Base-by-base conservation (phyloP, 1,140 invertebrate genomes). In the Proales similis region DNA sequence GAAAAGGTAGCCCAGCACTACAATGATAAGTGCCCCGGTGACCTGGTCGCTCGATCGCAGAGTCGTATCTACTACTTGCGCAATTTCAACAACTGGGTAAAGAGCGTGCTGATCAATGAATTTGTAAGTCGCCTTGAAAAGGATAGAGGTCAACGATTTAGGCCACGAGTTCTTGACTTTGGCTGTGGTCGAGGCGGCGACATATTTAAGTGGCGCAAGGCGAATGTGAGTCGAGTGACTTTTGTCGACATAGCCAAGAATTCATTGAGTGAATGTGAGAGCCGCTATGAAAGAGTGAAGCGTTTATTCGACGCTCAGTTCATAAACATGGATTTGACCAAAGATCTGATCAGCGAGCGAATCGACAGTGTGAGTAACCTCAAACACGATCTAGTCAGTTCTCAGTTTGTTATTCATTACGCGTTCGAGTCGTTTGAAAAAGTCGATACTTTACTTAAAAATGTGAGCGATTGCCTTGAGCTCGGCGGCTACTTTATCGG, bases 1-100 rank as follows among this genome's bases (percentile, higher is more conserved):
- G n/a, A n/a, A n/a, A n/a, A n/a, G 20, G 51, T 57, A 42, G 51
- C 36, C 17, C 36, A 57, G 19, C 51, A 57, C 27, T 57, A 57
- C 22, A 57, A 57, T 12, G 45, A 42, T 42, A 57, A 57, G 45
- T n/a, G 45, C 12, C n/a, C 19, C 11, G 30, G 36, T 4, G 36
- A 57, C 17, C 27, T 57, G 11, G 51, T 26, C 42, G 82, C 84
- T 65, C 78, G 94, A 47, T 83, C 81, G 64, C 82, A 88, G 68
- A 94, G 90, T 36, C 82, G 86, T 20, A 97, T 98, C 66, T 85
- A 90, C 68, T 85, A 87, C 70, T 80, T 97, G 77, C 81, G 94
- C 66, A 97, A 95, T 76, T 94, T 96, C 71, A 97, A 98, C 74
- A 99, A 99, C 75, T 98, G 93, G 93, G 85, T 95, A 6, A 98